These are phyloP conservation scores for Horisme vitalbata DNA, from an alignment of 2,888 invertebrate species.

Conservation along the genomic window DNA sequence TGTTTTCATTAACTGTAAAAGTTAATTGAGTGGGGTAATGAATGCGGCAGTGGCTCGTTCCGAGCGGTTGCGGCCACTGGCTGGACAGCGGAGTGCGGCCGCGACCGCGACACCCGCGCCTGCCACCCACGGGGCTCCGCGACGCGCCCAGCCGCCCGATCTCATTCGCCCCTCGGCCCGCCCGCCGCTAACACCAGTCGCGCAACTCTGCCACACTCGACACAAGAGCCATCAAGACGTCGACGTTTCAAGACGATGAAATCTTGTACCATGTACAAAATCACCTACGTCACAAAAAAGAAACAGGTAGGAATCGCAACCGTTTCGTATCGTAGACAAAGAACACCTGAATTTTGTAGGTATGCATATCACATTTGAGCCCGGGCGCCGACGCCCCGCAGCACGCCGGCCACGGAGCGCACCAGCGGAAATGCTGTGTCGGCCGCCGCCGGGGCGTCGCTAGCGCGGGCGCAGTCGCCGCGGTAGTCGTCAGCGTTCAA, in stretches of 20 bases:
- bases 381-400: constrained; percentile 27
- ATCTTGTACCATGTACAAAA: constrained; percentile 76
- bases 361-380: too few relatives aligned
- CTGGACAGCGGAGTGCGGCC: constrained; percentile 34
- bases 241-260: constrained; percentile 67
- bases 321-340: too few relatives aligned
- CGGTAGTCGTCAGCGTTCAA: constrained; percentile 91
- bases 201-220: too few relatives aligned
- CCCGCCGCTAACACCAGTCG: constrained; percentile 4
- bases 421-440: constrained; percentile 46
- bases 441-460: constrained; percentile 40
- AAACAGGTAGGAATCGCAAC: too few relatives aligned
- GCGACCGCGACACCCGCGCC: constrained; percentile 28
- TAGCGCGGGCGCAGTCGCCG: constrained; percentile 71
- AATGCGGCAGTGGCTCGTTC: constrained; percentile 57
- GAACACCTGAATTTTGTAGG: too few relatives aligned
- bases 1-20: constrained; percentile 68
- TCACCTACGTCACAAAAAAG: constrained; percentile 72
- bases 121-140: constrained; percentile 21
- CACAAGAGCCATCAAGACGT: too few relatives aligned
- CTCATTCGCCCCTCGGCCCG: constrained; percentile 22
- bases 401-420: constrained; percentile 20
- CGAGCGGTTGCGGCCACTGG: constrained; percentile 27
- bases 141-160: constrained; percentile 25
- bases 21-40: constrained; percentile 65